Percentiles rank a stretch among this genome's conserved stretches.
phyloP scores from a whole-genome alignment of 2,888 invertebrate species.

The Hydroisotoma schaefferi region DNA sequence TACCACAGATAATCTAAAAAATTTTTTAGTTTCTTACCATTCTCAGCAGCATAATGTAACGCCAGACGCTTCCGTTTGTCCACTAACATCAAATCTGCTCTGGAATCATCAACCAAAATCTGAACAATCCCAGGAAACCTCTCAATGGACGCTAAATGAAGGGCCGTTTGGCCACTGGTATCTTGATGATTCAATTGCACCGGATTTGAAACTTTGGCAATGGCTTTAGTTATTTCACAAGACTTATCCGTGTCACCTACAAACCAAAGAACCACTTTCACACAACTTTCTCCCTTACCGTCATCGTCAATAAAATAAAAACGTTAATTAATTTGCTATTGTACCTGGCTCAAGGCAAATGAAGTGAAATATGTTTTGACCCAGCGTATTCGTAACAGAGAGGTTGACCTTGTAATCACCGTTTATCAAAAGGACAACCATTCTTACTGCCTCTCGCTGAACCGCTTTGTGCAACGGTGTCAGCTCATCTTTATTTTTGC shows the following conservation, averaged over 20 bases:
- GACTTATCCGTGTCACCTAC: conserved; percentile 26
- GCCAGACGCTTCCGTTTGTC: conserved; percentile 16
- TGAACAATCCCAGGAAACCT: conserved; percentile 15
- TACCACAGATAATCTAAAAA: neutral
- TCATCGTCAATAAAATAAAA: neutral
- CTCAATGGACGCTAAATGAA: conserved; percentile 23
- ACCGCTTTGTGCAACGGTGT: conserved; percentile 23
- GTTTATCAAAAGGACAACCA: conserved; percentile 19
- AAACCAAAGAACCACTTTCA: neutral
- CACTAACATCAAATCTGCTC: conserved; percentile 19
- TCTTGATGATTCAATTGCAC: conserved; percentile 20
- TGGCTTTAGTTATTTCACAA: conserved; percentile 16
- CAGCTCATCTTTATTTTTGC: conserved; percentile 13
- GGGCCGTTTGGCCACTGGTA: conserved; percentile 16
- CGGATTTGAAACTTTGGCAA: conserved; percentile 12
- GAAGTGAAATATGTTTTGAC: conserved; percentile 19
- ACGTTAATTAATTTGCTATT: neutral
- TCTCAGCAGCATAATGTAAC: conserved; percentile 26
- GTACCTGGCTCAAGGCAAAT: conserved; percentile 11
- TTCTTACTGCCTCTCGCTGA: conserved; percentile 19
- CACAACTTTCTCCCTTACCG: conserved; percentile 2
- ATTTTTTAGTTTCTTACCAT: conserved; percentile 12
- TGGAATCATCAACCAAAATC: conserved; percentile 8
- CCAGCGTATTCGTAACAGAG: conserved; percentile 7
- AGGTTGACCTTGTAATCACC: conserved; percentile 13